A percentile compares a stretch with the other conserved stretches of the same genome.
Evolutionary conservation across 2,888 invertebrate species (phyloP).

Genomic region (Eucera pruinosa): DNA sequence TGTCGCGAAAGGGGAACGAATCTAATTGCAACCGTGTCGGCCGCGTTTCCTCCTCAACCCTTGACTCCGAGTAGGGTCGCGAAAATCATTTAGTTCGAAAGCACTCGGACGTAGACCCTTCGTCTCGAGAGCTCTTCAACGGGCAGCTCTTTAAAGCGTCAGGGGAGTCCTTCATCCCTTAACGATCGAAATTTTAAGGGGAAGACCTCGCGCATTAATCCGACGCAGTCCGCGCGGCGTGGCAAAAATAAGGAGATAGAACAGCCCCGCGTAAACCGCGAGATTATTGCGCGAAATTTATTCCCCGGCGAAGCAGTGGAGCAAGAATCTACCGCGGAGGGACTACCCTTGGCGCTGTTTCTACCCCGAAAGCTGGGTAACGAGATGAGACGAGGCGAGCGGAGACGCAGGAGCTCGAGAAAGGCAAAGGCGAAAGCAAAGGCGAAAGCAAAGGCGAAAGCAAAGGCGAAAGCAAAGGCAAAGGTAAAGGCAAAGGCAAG

Average conservation of each 20-base stretch:
- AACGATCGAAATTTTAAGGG: conserved; percentile 14
- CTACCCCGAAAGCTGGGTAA: conserved; percentile 13
- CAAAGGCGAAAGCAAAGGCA: conserved; percentile 66
- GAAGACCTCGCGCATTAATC: not conserved
- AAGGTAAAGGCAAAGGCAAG: conserved; percentile 53
- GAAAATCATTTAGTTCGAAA: conserved; percentile 23
- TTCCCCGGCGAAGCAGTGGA: not conserved
- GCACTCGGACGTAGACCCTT: conserved; percentile 2
- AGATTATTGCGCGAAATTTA: conserved; percentile 9
- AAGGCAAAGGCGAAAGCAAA: conserved; percentile 48
- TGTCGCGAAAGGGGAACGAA: not conserved
- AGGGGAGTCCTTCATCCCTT: not conserved
- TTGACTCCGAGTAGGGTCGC: not conserved
- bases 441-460: conserved; percentile 60
- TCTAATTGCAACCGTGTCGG: not conserved
- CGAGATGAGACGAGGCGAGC: conserved; percentile 26
- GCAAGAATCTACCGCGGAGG: conserved; percentile 13
- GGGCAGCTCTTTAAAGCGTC: conserved; percentile 18
- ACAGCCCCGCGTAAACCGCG: not conserved
- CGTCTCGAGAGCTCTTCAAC: conserved; percentile 26
- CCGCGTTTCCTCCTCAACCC: not conserved
- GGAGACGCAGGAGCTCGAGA: conserved; percentile 34
- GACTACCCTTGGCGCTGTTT: conserved; percentile 12
- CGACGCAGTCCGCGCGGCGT: not conserved
- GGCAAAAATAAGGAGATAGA: not conserved